These are phyloP conservation scores for Nyctibius grandis DNA, from an alignment of 2,797 vertebrate species.

Conservation along the genomic window DNA sequence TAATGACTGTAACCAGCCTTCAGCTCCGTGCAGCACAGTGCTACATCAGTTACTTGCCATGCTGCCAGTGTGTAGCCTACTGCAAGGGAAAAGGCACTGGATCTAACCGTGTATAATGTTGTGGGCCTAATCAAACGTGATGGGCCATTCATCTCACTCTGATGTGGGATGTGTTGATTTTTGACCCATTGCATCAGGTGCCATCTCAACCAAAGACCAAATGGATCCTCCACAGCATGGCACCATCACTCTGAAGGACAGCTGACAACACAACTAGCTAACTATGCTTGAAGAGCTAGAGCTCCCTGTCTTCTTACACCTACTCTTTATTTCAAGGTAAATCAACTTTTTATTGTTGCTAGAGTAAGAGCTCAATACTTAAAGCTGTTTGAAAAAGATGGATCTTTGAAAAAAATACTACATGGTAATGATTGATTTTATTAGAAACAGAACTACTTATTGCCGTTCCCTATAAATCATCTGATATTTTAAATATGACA, in stretches of 20 bases:
- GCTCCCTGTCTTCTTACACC: neutral
- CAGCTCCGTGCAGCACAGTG: neutral
- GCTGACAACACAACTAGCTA: conserved; percentile 26
- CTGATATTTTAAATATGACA: neutral
- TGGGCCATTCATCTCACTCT: neutral
- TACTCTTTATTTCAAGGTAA: conserved; percentile 36
- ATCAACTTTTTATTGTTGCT: conserved; percentile 1
- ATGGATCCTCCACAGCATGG: neutral
- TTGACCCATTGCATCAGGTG: neutral
- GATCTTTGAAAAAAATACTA: neutral
- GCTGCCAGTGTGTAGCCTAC: neutral
- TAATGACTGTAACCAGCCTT: neutral
- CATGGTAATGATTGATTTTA: neutral
- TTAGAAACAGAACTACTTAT: neutral
- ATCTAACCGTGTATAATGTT: neutral
- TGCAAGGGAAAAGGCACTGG: neutral
- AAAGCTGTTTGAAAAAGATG: neutral
- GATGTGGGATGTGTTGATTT: conserved; percentile 11
- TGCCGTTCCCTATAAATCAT: neutral
- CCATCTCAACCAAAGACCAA: conserved; percentile 3
- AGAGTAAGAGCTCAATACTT: neutral
- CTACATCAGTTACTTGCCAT: neutral
- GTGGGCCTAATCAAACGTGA: neutral
- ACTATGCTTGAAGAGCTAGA: conserved; percentile 23
- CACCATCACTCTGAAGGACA: neutral